Evolutionary conservation across 2,797 vertebrate species (phyloP), one percentile per base, ranked within the genome.

Genomic region (Gila robusta): DNA sequence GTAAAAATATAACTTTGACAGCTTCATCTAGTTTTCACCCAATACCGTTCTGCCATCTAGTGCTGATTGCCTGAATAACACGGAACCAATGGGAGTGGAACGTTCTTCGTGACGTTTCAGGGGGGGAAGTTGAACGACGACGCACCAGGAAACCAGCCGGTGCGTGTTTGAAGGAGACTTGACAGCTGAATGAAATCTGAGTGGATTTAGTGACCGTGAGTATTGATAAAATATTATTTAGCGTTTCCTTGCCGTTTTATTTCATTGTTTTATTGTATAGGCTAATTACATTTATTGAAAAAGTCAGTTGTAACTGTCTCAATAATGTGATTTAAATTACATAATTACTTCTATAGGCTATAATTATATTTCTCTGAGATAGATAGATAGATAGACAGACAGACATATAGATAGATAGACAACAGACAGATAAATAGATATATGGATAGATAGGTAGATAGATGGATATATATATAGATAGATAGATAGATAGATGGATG

Each of bases 151-250:
- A 59, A 67, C 86, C 47, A 14, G 4, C 76, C 89, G 90, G 90
- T 49, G 26, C 66, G 3, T 49, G 28, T 84, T 17, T 94, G 94
- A 95, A 96, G 95, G 95, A 95, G 94, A 91, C 83, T 70, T 73
- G 70, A 85, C 71, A 62, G 67, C 37, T 26, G 73, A 35, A 82
- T 71, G 69, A 41, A 4, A 64, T 62, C 21, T 59, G 7, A 59
- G 26, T 49, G 26, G 19, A 35, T 47, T 49, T 6, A 64, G 8
- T 64, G 28, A 64, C 28, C 14, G 77, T 85, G 6, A 72, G 84
- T 80, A 2, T 35, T n/a, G n/a, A 32, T 39, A 4, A 32, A 37
- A 1, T 77, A 26, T 52, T 37, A 9, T 41, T 56, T 21, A 7
- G 4, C n/a, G 23, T 69, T 54, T 16, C 2, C 28, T 39, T 70